Evolutionary conservation across 2,113 vertebrate species (phyloP), one percentile per base, ranked within the genome.

Genomic region (Atractosteus spatula): DNA sequence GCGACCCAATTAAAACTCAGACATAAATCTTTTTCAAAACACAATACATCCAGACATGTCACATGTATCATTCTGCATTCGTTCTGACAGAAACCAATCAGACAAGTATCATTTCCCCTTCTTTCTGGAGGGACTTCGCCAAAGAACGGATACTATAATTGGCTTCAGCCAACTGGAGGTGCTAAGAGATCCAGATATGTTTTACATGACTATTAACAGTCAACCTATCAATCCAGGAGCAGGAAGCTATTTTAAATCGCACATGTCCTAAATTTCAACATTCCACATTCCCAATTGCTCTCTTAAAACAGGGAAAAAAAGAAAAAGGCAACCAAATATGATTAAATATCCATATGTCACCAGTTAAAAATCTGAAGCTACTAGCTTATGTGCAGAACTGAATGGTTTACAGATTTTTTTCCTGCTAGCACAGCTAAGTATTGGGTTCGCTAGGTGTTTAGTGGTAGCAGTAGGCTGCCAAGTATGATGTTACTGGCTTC

Each of bases 401-500:
- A 79, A 76, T 68, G 71, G 45, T 73, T 77, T 79, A 73, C 78
- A 81, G 82, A 79, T 78, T 72, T 81, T 73, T 73, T 74, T 85
- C 77, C 80, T 81, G 80, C 69, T 67, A 83, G 70, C 57, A 64
- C 2, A 83, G 81, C 80, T 79, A 79, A 83, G 78, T 77, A 81
- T 79, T 78, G 81, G 86, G 79, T 87, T 84, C 87, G 80, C 80
- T 83, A 84, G 86, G 88, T 89, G 87, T 89, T 89, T 88, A 88
- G 86, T 85, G 81, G 81, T 14, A 51, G 70, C 41, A 73, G 72
- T 71, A 64, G n/a, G 41, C 78, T 85, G 87, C 88, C 89, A 91
- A 89, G 85, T 89, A 89, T 89, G 88, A 89, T 88, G 86, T 88
- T 87, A 89, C 81, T 76, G 82, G 82, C 81, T 83, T 86, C 84